Evolutionary conservation across 2,888 invertebrate species (phyloP).

Genomic region (Apodemia duryi): DNA sequence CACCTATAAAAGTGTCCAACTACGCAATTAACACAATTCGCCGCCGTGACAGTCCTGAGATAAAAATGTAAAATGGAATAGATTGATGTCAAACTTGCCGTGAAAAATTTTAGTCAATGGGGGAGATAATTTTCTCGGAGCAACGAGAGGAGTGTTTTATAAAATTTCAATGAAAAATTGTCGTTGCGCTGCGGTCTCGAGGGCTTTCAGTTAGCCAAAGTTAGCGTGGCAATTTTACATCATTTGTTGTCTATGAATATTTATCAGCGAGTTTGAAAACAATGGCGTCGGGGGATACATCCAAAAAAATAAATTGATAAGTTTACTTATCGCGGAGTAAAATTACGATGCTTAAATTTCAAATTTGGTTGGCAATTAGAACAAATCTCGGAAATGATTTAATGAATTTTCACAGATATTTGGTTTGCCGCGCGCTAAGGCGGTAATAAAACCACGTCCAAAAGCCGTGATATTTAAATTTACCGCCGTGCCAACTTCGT

Average conservation of each 20-base stretch:
- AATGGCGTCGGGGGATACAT: conserved; percentile 45
- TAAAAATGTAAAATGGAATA: conserved; percentile 69
- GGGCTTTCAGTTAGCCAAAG: conserved; percentile 46
- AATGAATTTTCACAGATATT: conserved; percentile 33
- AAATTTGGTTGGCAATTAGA: conserved; percentile 32
- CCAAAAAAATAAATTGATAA: conserved; percentile 19
- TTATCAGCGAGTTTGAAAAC: conserved; percentile 62
- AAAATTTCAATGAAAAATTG: conserved; percentile 66
- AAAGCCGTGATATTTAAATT: conserved; percentile 74
- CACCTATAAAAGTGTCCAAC: conserved; percentile 53
- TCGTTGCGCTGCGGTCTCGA: conserved; percentile 41
- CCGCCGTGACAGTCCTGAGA: conserved; percentile 58
- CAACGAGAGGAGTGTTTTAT: conserved; percentile 61
- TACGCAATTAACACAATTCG: conserved; percentile 68
- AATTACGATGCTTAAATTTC: conserved; percentile 2
- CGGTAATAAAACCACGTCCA: conserved; percentile 55
- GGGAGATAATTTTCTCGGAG: conserved; percentile 68
- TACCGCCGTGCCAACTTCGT: conserved; percentile 65
- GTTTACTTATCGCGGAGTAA: neutral
- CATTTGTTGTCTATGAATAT: conserved; percentile 71
- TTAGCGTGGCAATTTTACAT: conserved; percentile 54
- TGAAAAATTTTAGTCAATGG: conserved; percentile 74
- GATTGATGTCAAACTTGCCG: conserved; percentile 75
- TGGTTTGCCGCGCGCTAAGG: conserved; percentile 30
- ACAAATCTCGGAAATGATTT: conserved; percentile 34